Base-by-base conservation (phyloP, 2,888 invertebrate genomes). In the Fissipunctia ypsillon region DNA sequence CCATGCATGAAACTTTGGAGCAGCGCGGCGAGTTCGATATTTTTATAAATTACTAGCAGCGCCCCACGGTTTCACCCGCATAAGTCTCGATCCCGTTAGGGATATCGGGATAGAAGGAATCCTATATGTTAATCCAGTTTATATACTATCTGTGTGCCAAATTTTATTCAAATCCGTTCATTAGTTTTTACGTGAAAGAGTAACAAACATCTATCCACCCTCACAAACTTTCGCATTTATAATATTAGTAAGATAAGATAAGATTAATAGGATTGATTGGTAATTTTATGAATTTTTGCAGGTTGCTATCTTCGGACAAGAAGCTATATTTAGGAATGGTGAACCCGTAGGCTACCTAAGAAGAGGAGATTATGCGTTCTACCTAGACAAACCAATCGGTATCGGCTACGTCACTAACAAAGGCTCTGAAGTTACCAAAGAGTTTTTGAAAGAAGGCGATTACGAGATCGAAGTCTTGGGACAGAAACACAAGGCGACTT, bases 381-480 rank as follows among this genome's bases (percentile, higher is more conserved):
- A 93, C 73, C 90, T 97, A 6, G 94, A 96, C 71, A 96, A 97
- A 86, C 93, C 97, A 2, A 93, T 97, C 50, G 97, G 97, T 2
- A 97, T 97, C 75, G 96, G 96, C 0, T 98, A 97, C 85, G 92
- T 97, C 1, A 92, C 91, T 4, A 96, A 97, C 73, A 96, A 97
- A 19, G 97, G 97, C 0, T 94, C 97, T 71, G 90, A 93, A 54
- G 96, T 98, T 54, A 97, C 97, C 31, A 96, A 96, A 64, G 97
- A 97, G 28, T 98, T 96, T 90, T 92, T 99, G 54, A 96, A 96
- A 87, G 95, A 96, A 19, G 99, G 98, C 19, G 93, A 96, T 31
- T 99, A 98, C 89, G 97, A 98, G 91, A 97, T 99, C 56, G 98
- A 99, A 96, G 97, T 98, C 28, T 97, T 98, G 97, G 98, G 98